Evolutionary conservation across 1,140 invertebrate species (phyloP), one percentile per base, ranked within the genome.

Genomic region (Drosophila grimshawi): DNA sequence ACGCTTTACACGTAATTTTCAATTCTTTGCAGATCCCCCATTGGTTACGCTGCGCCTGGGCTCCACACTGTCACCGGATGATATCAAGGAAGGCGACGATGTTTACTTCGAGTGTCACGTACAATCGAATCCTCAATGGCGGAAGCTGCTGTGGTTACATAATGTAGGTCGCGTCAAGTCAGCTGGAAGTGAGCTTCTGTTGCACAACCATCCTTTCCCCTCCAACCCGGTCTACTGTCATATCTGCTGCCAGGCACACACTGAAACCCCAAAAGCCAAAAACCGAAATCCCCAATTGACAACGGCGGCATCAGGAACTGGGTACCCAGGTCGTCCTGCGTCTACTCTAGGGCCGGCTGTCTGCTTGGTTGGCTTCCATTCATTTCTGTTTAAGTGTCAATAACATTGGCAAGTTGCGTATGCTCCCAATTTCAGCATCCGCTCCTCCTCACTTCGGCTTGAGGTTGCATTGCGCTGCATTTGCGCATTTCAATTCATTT

Each of bases 81-180:
- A 97, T 93, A 98, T 98, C 93, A 97, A 97, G 93, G 97, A 97
- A 93, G 97, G 97, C 37, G 97, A 98, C 85, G 97, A 98, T 92
- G 97, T 98, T 48, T 98, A 98, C 93, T 98, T 98, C 93, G 97
- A 98, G 93, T 98, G 97, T 93, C 96, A 97, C 93, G 97, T 98
- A 69, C 94, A 95, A 81, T 96, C 97, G 61, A 98, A 98, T 94
- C 97, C 97, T 19, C 95, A 95, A 68, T 96, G 95, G 92, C 95
- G 96, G 76, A 96, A 96, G 89, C 95, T 98, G 53, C 95, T 95
- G 41, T 98, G 97, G 97, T 94, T 96, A 68, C 96, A 97, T 92
- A 95, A 97, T 86, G 96, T 96, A 93, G 95, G 96, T 96, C 67
- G 74, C 74, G 72, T 71, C 71, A 56, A 76, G 49, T 69, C 66